These are phyloP conservation scores for Rhynchonycteris naso DNA, from an alignment of 2,797 vertebrate genomes.

Conservation along the genomic window DNA sequence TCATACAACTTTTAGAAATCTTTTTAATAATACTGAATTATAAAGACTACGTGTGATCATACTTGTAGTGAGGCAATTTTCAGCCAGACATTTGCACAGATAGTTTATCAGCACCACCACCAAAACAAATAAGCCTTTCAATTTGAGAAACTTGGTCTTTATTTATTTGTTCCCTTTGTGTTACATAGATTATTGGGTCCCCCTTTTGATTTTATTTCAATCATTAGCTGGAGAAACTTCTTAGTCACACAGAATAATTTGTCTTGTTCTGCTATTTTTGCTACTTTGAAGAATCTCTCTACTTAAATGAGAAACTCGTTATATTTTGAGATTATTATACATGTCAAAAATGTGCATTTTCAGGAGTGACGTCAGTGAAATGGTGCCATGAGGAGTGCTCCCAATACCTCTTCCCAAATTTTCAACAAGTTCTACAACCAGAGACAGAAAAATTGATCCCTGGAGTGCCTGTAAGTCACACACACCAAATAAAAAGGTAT, in stretches of 20 bases:
- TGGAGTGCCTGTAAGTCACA: too few species aligned
- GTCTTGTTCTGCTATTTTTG: background rate
- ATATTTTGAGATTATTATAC: constrained; percentile 10
- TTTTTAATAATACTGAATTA: too few species aligned
- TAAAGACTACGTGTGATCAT: too few species aligned
- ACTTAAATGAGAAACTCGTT: constrained; percentile 43
- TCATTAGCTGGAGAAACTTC: background rate
- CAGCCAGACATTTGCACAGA: background rate
- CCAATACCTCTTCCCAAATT: too few species aligned
- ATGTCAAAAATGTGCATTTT: background rate
- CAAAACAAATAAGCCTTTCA: background rate
- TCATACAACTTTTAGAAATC: background rate
- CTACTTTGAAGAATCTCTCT: background rate
- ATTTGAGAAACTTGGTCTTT: background rate
- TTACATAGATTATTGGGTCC: background rate
- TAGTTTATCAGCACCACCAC: background rate
- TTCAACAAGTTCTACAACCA: too few species aligned
- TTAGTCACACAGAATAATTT: background rate
- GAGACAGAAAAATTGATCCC: too few species aligned
- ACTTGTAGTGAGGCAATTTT: background rate
- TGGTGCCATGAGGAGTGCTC: too few species aligned
- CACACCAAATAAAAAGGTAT: too few species aligned
- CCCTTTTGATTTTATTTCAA: background rate
- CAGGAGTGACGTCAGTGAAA: too few species aligned
- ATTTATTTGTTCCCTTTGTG: background rate